Base-by-base conservation (phyloP, 2,888 invertebrate genomes). In the Rhabditoides inermis region DNA sequence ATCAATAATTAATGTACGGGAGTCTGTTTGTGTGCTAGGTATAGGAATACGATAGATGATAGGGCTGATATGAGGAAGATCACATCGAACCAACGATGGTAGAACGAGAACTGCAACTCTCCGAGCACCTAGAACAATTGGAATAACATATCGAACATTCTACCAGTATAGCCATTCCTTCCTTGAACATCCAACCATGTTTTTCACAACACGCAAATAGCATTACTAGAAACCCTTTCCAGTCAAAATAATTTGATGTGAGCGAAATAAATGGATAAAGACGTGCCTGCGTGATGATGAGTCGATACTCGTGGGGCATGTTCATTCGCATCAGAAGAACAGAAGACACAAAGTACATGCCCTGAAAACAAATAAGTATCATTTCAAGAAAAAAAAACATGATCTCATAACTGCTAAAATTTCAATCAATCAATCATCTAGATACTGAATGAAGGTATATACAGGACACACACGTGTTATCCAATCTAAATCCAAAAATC, bases 21-120 rank as follows among this genome's bases (percentile, higher is more conserved):
- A n/a, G 85, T 84, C 71, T 87, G 87, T 74, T 91, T 92, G 76
- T 92, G 91, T 15, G 94, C 91, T 66, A 98, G 81, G 81, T 94
- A 95, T 51, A 99, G 80, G 60, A 95, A 91, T 60, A 88, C 85
- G 70, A 98, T 94, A 60, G 91, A 92, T 18, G 90, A 88, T 36
- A 98, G 78, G 0, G 98, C 95, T 75, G 91, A 91, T 25, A 98
- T 63, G 55, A 98, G 82, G 78, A 98, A 98, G 76, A 98, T 99
- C 3, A 98, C 95, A 79, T 98, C 98, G 78, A 99, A 98, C 98
- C 98, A 99, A 56, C 98, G 84, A 78, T 98, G 98, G 77, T 98
- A 98, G 82, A 98, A 98, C 77, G 90, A 92, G 73, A 98, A 98
- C 78, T 98, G 94, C 57, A 98, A 80, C 76, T 94, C 94, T 1